A percentile compares a stretch with the other conserved stretches of the same genome.
Evolutionary conservation across 2,797 vertebrate species (phyloP).

Genomic region (Enteromius unitaeniatus): DNA sequence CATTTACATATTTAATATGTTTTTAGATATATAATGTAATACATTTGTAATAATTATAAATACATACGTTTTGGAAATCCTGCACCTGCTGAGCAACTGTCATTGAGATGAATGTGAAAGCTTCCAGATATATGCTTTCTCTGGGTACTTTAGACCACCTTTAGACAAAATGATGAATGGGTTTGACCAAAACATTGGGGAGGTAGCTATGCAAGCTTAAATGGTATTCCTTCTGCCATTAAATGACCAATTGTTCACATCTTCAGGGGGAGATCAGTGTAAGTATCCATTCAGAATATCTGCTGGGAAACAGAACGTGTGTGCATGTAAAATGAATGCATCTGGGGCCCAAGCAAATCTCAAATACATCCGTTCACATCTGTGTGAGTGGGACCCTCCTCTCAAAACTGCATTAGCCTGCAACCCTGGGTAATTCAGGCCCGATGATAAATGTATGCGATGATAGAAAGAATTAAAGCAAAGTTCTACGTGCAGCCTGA

Average conservation of each 20-base stretch:
- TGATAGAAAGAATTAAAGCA: slow-evolving; percentile 46
- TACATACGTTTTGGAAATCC: not conserved
- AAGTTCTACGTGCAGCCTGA: slow-evolving; percentile 43
- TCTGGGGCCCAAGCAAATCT: slow-evolving; percentile 13
- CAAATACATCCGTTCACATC: slow-evolving; percentile 32
- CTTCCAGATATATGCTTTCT: not conserved
- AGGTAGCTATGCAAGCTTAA: slow-evolving; percentile 24
- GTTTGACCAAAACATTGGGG: slow-evolving; percentile 16
- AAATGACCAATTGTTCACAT: slow-evolving; percentile 40
- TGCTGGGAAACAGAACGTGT: slow-evolving; percentile 1
- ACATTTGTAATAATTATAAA: not conserved
- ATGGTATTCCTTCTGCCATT: slow-evolving; percentile 16
- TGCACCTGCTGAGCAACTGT: not conserved
- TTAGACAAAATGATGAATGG: not conserved
- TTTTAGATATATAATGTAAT: not conserved
- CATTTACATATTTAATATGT: not conserved
- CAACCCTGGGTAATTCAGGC: slow-evolving; percentile 20
- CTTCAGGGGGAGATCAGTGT: slow-evolving; percentile 23
- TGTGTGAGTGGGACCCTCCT: slow-evolving; percentile 11
- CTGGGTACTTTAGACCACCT: not conserved
- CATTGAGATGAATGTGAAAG: not conserved
- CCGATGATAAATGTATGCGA: slow-evolving; percentile 41
- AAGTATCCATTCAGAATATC: slow-evolving; percentile 18
- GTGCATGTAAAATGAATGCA: not conserved
- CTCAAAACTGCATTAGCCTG: slow-evolving; percentile 43